These are phyloP conservation scores for Dallia pectoralis DNA, from an alignment of 2,797 vertebrate genomes.

Conservation along the genomic window DNA sequence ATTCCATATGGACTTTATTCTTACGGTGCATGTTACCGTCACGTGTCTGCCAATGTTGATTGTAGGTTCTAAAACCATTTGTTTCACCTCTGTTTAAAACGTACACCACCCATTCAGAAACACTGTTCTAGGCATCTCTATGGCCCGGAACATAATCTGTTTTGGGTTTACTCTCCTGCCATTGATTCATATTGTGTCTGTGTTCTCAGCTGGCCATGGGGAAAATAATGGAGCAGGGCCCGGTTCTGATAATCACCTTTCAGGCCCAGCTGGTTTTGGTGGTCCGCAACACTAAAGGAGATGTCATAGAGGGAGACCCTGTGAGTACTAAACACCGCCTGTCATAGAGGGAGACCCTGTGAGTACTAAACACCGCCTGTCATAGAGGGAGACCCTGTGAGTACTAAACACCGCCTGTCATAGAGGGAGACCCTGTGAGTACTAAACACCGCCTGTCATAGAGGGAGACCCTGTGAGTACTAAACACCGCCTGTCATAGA, in stretches of 20 bases:
- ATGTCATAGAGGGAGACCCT: slow-evolving; percentile 91
- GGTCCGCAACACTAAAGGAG: slow-evolving; percentile 83
- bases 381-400: slow-evolving; percentile 92
- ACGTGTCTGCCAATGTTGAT: background rate
- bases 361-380: slow-evolving; percentile 76
- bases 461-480: slow-evolving; percentile 91
- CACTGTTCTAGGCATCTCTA: too few relatives aligned
- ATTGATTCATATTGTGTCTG: background rate
- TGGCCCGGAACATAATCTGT: too few relatives aligned
- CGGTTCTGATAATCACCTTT: slow-evolving; percentile 94
- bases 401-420: slow-evolving; percentile 76
- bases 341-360: slow-evolving; percentile 90
- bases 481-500: slow-evolving; percentile 84
- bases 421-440: slow-evolving; percentile 93
- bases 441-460: slow-evolving; percentile 74
- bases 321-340: slow-evolving; percentile 70
- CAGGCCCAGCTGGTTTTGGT: slow-evolving; percentile 94
- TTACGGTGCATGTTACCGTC: too few relatives aligned
- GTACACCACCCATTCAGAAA: too few relatives aligned
- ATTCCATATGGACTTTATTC: too few relatives aligned
- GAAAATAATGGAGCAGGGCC: slow-evolving; percentile 98
- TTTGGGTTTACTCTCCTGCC: background rate
- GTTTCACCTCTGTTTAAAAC: too few relatives aligned
- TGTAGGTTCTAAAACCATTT: too few relatives aligned
- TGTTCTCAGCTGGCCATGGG: slow-evolving; percentile 87